Percentiles rank a stretch among this genome's conserved stretches.
Conservation (phyloP, 2,113 vertebrate genomes). For the Rhinolophus ferrumequinum region DNA sequence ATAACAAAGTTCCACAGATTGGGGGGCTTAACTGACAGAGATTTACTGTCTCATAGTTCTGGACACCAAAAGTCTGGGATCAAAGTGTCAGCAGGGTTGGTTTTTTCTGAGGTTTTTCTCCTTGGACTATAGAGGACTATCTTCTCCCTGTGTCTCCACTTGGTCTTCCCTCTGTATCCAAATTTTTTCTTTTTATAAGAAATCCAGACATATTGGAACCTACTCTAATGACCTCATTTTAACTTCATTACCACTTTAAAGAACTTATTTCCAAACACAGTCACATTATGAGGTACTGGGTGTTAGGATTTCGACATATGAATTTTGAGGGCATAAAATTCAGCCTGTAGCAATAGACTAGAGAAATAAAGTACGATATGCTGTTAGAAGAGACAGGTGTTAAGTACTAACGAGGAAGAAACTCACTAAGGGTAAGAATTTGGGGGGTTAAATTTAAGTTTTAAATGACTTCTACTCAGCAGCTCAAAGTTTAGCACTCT, state of each 20-base stretch:
- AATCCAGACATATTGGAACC: background rate
- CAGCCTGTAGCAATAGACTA: background rate
- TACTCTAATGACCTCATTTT: background rate
- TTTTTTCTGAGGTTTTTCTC: background rate
- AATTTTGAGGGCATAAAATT: background rate
- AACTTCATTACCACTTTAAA: background rate
- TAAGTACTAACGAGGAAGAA: background rate
- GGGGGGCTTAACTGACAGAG: background rate
- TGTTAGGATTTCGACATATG: background rate
- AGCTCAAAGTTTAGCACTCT: background rate
- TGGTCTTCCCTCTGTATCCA: background rate
- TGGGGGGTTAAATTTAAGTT: background rate
- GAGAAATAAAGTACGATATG: background rate
- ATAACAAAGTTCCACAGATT: background rate
- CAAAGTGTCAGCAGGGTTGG: background rate
- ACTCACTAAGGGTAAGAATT: background rate
- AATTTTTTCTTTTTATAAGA: background rate
- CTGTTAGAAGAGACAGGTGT: background rate
- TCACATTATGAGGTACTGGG: background rate
- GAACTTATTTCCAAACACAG: background rate
- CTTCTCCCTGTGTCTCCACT: background rate
- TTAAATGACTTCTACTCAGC: background rate
- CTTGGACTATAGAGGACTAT: too few relatives aligned
- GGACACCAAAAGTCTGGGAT: background rate
- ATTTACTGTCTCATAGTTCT: background rate